Conservation (phyloP, 23 tunicate species). For the Trididemnum nubilum region DNA sequence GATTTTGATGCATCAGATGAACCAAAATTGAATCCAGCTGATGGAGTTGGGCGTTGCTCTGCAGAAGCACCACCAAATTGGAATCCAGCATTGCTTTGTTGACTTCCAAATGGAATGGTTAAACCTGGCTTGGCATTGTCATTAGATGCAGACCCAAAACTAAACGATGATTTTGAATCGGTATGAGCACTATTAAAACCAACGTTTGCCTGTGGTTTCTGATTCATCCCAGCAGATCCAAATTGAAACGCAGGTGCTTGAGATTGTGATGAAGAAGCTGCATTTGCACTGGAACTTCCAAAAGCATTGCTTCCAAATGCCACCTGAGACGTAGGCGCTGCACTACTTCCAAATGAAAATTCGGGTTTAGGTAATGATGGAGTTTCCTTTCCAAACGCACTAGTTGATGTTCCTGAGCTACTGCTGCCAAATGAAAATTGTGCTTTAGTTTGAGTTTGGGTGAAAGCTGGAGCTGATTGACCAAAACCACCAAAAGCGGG, state of each 20-base stretch:
- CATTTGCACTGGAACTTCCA: conserved; percentile 21
- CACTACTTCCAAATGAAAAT: conserved; percentile 23
- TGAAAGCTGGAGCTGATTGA: not conserved
- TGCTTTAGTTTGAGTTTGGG: not conserved
- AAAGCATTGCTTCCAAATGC: not conserved
- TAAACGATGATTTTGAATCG: conserved; percentile 8
- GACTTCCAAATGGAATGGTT: not conserved
- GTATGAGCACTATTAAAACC: conserved; percentile 10
- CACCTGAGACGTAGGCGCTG: not conserved
- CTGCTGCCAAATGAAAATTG: conserved; percentile 19
- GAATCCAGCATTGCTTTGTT: not conserved
- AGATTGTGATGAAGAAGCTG: not conserved
- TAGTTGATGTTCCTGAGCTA: not conserved
- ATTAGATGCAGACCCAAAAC: conserved; percentile 20
- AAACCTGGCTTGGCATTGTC: not conserved
- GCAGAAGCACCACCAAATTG: not conserved
- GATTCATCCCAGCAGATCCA: not conserved
- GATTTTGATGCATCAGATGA: not conserved
- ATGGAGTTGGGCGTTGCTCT: conserved; percentile 11
- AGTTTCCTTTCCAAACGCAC: not conserved
- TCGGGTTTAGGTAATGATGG: conserved; percentile 12
- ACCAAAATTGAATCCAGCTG: conserved; percentile 26
- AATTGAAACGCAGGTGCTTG: conserved; percentile 14
- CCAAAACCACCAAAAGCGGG: conserved; percentile 34
- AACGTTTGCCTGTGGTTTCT: not conserved